These are phyloP conservation scores for Chrysochloris asiatica DNA, from an alignment of 2,113 vertebrate species.

Conservation along the genomic window DNA sequence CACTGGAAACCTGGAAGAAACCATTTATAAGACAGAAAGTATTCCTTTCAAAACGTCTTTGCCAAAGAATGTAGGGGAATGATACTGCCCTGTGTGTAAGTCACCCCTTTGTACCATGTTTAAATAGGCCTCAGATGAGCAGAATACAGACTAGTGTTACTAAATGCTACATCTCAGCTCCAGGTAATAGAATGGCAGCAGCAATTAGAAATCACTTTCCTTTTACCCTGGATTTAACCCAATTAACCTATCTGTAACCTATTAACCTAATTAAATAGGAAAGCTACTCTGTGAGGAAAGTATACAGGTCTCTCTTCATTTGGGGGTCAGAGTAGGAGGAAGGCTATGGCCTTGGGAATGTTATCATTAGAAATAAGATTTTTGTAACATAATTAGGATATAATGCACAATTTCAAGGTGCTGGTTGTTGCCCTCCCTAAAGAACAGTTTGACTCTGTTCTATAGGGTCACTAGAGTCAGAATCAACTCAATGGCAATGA, in stretches of 20 bases:
- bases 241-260: constrained; percentile 83
- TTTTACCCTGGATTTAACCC: constrained; percentile 79
- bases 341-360: constrained; percentile 25
- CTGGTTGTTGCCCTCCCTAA: not conserved
- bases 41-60: constrained; percentile 67
- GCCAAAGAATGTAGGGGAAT: not conserved
- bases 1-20: constrained; percentile 68
- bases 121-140: not conserved
- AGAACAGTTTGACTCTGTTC: no score
- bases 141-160: not conserved
- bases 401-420: constrained; percentile 14
- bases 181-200: constrained; percentile 13
- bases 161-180: not conserved
- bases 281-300: constrained; percentile 42
- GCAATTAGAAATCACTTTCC: constrained; percentile 63
- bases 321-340: not conserved
- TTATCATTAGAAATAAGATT: constrained; percentile 19
- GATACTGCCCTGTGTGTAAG: not conserved
- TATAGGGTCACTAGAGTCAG: no score
- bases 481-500: no score
- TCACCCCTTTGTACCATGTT: not conserved
- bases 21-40: constrained; percentile 73
- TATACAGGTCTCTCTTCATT: constrained; percentile 28
- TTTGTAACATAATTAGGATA: constrained; percentile 25
- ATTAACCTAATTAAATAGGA: constrained; percentile 81